Evolutionary conservation across 2,113 vertebrate species (phyloP).

Genomic region (Polyodon spathula): DNA sequence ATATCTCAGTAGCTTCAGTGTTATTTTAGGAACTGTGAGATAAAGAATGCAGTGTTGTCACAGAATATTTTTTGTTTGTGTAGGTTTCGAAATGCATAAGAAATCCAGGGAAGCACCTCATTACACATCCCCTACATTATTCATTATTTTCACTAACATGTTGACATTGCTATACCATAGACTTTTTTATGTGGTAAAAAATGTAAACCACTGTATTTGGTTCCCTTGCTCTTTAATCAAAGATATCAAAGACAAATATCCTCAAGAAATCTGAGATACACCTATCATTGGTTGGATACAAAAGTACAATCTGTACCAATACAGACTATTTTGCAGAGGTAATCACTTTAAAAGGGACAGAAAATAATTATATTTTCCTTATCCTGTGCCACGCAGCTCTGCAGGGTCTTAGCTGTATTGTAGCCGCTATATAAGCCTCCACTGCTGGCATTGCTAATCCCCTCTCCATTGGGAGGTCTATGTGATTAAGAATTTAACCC

Average conservation of each 20-base stretch:
- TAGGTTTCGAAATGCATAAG: no score
- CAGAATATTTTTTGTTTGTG: no score
- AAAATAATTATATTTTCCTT: not conserved
- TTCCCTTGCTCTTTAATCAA: not conserved
- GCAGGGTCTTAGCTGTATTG: constrained; percentile 25
- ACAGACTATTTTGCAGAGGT: not conserved
- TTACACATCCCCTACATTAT: no score
- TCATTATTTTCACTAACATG: no score
- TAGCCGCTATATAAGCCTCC: constrained; percentile 42
- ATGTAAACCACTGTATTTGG: not conserved
- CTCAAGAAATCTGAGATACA: not conserved
- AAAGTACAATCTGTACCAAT: not conserved
- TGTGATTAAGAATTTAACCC: constrained; percentile 58
- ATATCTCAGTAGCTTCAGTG: no score
- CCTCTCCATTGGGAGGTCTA: constrained; percentile 43
- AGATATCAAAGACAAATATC: not conserved
- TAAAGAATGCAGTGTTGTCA: no score
- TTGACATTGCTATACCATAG: not conserved
- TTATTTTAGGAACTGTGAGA: no score
- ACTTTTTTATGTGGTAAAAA: not conserved
- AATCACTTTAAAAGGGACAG: no score
- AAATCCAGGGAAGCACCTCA: no score
- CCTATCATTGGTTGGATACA: not conserved
- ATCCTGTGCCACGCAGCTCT: constrained; percentile 14
- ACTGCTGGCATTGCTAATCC: constrained; percentile 45